Conservation (phyloP, 2,888 invertebrate species). For the Apocheima hispidaria region DNA sequence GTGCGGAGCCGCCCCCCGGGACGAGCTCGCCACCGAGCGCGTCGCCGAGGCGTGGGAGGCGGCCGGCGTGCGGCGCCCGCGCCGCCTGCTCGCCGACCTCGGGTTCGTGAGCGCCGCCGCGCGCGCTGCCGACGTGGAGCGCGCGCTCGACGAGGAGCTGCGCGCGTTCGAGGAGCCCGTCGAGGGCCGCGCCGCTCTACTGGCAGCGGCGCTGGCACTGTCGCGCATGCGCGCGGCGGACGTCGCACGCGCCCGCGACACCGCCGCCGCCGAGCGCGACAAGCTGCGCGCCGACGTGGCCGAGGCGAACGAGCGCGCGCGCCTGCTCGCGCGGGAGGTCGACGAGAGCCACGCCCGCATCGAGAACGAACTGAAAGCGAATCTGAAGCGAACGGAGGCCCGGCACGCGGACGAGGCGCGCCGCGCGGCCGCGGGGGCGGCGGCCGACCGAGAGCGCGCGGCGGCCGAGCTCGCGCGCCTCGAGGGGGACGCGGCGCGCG, state of each 20-base stretch:
- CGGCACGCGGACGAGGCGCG: constrained; percentile 92
- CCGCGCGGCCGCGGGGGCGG: constrained; percentile 89
- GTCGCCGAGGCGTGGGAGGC: constrained; percentile 91
- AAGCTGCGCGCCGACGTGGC: constrained; percentile 92
- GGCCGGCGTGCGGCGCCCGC: constrained; percentile 88
- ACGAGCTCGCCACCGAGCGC: constrained; percentile 75
- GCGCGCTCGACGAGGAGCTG: constrained; percentile 89
- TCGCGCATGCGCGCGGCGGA: constrained; percentile 90
- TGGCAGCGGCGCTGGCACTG: constrained; percentile 88
- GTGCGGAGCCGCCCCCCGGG: constrained; percentile 54
- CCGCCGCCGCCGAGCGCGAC: constrained; percentile 91
- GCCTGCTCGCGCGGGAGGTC: constrained; percentile 94
- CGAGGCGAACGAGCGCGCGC: constrained; percentile 93
- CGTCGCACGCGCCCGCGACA: constrained; percentile 87
- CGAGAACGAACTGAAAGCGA: constrained; percentile 91
- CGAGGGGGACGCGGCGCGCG: constrained; percentile 87
- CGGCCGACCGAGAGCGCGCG: constrained; percentile 91
- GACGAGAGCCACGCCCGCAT: constrained; percentile 95
- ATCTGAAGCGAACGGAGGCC: constrained; percentile 90
- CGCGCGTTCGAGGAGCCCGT: constrained; percentile 52
- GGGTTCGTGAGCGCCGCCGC: constrained; percentile 88
- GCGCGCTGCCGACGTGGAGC: constrained; percentile 87
- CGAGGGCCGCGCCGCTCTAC: constrained; percentile 65
- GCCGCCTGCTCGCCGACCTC: constrained; percentile 88
- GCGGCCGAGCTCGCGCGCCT: constrained; percentile 85